Base-by-base conservation (phyloP, 2,888 invertebrate genomes). In the Tetragnatha montana region DNA sequence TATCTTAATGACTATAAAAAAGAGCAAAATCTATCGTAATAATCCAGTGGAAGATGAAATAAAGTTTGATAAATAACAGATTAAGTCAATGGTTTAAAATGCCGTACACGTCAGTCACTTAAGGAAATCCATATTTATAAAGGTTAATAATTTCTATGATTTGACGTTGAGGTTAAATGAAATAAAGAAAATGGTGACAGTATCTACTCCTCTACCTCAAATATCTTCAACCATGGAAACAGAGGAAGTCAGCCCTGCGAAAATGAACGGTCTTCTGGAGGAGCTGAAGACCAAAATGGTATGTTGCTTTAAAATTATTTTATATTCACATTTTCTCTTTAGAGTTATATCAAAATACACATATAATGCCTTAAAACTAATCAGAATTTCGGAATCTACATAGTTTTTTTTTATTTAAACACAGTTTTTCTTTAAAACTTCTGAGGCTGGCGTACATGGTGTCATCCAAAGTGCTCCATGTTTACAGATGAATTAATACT, bases 241-340 rank as follows among this genome's bases (percentile, higher is more conserved):
- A 22, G 76, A 85, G 2, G 88, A 84, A 50, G 75, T 49, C 35
- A 51, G 75, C 68, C 60, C 75, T 0, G 50, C 19, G 71, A 76
- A 76, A 70, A 89, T 89, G 89, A 85, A 89, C n/a, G 89, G 84
- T 19, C 76, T 89, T 49, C 22, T 89, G 12, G 89, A 86, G 17
- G 76, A 89, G 68, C 21, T 89, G 70, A 89, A 85, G 73, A 49
- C 50, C 50, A 89, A 70, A 76, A 85, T 89, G 89, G 89, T 89
- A 35, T 85, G 89, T 71, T 35, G 2, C 35, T 35, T 35, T 35
- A 35, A 35, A 35, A 35, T 35, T 35, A 35, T 35, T 35, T 35
- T 35, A 1, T 35, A 35, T 4, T 35, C 35, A 35, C n/a, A n/a
- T n/a, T n/a, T n/a, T n/a, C n/a, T n/a, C n/a, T n/a, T n/a, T n/a